phyloP scores from a whole-genome alignment of 1,140 invertebrate species.

The Drosophila eugracilis region DNA sequence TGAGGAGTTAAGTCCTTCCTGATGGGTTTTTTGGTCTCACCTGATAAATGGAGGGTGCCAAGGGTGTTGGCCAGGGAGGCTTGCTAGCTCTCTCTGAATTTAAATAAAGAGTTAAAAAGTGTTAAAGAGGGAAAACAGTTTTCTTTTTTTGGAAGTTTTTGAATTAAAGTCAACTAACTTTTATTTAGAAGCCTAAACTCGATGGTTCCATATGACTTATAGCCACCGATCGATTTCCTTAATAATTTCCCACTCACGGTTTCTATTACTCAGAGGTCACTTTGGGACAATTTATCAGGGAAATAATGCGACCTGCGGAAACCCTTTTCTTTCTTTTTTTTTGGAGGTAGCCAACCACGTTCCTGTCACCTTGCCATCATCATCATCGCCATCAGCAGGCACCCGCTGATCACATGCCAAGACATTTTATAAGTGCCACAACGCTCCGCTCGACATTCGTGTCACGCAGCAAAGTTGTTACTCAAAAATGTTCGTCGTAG shows the following conservation, averaged over 20 bases:
- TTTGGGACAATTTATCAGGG: slow-evolving; percentile 32
- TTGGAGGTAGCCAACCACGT: slow-evolving; percentile 22
- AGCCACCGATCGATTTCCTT: slow-evolving; percentile 13
- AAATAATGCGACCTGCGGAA: slow-evolving; percentile 12
- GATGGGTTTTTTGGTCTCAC: slow-evolving; percentile 38
- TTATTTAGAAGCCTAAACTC: background rate
- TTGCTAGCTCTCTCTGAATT: background rate
- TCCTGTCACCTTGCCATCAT: slow-evolving; percentile 32
- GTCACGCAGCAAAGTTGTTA: slow-evolving; percentile 82
- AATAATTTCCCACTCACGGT: slow-evolving; percentile 14
- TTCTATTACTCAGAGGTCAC: slow-evolving; percentile 31
- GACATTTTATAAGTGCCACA: slow-evolving; percentile 57
- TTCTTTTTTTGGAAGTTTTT: too few species aligned
- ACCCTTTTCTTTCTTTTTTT: too few species aligned
- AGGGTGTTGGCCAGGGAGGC: slow-evolving; percentile 4
- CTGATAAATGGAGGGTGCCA: slow-evolving; percentile 44
- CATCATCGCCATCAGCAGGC: slow-evolving; percentile 35
- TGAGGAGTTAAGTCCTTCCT: slow-evolving; percentile 50
- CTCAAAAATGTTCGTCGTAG: slow-evolving; percentile 71
- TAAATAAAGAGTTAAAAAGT: slow-evolving; percentile 11
- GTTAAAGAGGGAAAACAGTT: too few species aligned
- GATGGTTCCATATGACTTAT: background rate
- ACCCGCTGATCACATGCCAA: slow-evolving; percentile 56
- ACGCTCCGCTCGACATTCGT: slow-evolving; percentile 65
- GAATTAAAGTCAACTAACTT: too few species aligned